Evolutionary conservation across 2,888 invertebrate species (phyloP), one percentile per base, ranked within the genome.

Genomic region (Amphimallon solstitiale): DNA sequence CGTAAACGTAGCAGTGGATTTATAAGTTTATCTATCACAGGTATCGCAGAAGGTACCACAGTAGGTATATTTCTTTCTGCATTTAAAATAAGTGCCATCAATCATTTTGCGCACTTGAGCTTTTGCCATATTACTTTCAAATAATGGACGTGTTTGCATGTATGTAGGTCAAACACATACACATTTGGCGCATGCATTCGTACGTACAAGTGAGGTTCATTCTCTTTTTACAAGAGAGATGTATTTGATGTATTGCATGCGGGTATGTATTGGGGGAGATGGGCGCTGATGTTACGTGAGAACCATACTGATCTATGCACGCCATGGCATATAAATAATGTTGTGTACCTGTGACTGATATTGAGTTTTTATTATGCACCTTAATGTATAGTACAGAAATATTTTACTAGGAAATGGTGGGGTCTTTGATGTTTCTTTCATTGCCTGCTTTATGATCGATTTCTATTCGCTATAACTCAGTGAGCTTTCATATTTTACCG

Each of bases 161-260:
- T 29, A 29, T 29, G 29, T 40, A 38, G 56, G 12, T 56, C 52
- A 29, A 29, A 29, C 5, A 29, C 5, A 29, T 3, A 29, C 2
- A 56, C 21, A 56, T 43, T 15, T 38, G 21, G 21, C 12, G 37
- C 43, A 14, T 56, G n/a, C 23, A 43, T 17, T 15, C 38, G 40
- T 40, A 40, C 21, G 7, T 23, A 7, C 43, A 43, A 12, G 12
- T 9, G 17, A 15, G 19, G 46, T 37, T 15, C 51, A 35, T 51
- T 52, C 37, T 35, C 37, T 37, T 52, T 52, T 52, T 52, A 35
- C 52, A 52, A 37, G 35, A 23, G 14, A 4, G 21, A 45, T 10
- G 3, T 46, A 37, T 52, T 52, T 52, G 52, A 52, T 52, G 52
- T 52, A 52, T 19, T 9, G 15, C 35, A 35, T 17, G 35, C 37